Base-by-base conservation (phyloP, 2,888 invertebrate species). In the Tetragonisca angustula region DNA sequence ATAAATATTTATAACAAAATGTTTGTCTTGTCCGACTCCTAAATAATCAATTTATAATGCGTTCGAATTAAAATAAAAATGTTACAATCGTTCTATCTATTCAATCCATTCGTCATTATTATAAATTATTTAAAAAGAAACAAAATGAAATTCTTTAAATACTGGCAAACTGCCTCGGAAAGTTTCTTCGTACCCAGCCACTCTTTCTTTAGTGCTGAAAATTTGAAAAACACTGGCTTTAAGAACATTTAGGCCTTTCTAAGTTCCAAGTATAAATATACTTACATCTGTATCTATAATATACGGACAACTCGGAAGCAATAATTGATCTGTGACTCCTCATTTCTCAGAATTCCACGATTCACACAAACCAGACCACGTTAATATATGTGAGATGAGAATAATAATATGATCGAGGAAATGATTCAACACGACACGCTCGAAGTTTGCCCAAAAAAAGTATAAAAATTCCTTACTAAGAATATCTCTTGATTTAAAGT, bases 241-340 rank as follows among this genome's bases (percentile, higher is more conserved):
- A 85, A 84, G 59, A 54, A 70, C 71, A 50, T 73, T 84, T 80
- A 80, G 84, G 80, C 85, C 80, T 61, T 76, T 72, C 77, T 78
- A 78, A 78, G 65, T 70, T 83, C 50, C 52, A 84, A 83, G 65
- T 78, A 84, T 73, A 84, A 84, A 72, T 83, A 84, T 83, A 83
- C 84, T 83, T 83, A 83, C 83, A 76, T 50, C 50, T 84, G 83
- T 76, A 76, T 83, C 32, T 74, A n/a, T 65, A 79, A 72, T 56
- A 74, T 65, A 70, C 43, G 56, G 50, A 69, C 61, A 79, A 73
- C 54, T 68, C 72, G 81, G 36, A 79, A 80, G 81, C 27, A 27
- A 67, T 72, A 75, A 76, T 72, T 69, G 72, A 84, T 76, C 50
- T 54, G 61, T 50, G 68, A 72, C 27, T 19, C 17, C 43, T 62